phyloP scores from a whole-genome alignment of 92 coral and sea anemone genomes.

The Zoanthus solanderi region DNA sequence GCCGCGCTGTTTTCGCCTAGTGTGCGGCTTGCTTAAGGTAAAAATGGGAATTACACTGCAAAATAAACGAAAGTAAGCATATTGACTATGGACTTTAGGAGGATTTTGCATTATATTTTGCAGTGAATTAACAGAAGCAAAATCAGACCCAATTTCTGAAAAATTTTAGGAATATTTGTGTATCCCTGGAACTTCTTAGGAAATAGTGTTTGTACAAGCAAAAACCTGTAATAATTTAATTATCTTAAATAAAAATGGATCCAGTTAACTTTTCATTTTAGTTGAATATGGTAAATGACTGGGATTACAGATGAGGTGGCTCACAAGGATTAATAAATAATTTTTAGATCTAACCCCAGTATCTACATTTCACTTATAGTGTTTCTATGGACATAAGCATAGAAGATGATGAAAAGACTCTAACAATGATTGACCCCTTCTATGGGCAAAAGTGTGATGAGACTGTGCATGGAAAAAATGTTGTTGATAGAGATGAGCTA shows the following conservation, averaged over 20 bases:
- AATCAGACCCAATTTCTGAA: neutral
- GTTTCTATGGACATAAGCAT: neutral
- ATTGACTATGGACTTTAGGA: neutral
- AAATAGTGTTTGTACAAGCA: neutral
- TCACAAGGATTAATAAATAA: neutral
- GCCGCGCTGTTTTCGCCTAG: conserved; percentile 25
- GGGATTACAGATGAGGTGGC: neutral
- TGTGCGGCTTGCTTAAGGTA: neutral
- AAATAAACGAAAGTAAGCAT: too few relatives aligned
- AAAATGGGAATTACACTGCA: neutral
- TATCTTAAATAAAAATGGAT: neutral
- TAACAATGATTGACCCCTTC: neutral
- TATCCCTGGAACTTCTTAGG: too few relatives aligned
- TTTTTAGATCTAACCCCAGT: neutral
- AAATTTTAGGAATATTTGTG: neutral
- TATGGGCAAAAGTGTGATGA: neutral
- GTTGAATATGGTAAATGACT: neutral
- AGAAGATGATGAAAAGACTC: conserved; percentile 9
- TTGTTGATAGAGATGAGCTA: neutral
- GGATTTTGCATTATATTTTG: neutral
- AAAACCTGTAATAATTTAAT: too few relatives aligned
- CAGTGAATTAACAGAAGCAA: neutral
- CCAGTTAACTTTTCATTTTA: neutral
- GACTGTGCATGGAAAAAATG: neutral
- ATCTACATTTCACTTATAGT: neutral